Evolutionary conservation across 1,140 invertebrate genomes (phyloP).

Genomic region (Heliconius congener): DNA sequence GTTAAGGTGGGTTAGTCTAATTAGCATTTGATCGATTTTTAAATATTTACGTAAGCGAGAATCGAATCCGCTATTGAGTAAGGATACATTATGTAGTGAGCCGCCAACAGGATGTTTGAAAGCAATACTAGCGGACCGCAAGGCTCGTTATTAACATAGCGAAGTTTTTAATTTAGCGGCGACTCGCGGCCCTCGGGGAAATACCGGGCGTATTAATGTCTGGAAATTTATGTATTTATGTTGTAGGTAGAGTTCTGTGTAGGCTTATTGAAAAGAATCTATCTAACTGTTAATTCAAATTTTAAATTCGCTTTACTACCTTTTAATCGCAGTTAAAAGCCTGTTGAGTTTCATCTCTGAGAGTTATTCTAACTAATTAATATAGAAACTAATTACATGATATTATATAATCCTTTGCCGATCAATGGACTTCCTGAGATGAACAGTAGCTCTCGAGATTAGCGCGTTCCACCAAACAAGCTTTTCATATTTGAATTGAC

Average conservation of each 20-base stretch:
- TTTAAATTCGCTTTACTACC: too few species aligned
- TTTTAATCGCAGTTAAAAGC: too few species aligned
- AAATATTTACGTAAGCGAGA: background rate
- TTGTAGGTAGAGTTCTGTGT: background rate
- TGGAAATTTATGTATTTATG: conserved; percentile 33
- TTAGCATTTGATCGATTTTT: background rate
- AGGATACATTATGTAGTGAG: background rate
- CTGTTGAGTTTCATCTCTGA: too few species aligned
- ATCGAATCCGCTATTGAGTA: background rate
- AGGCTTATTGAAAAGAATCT: background rate
- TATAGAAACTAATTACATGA: too few species aligned
- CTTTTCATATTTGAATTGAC: too few species aligned
- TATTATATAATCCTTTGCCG: too few species aligned
- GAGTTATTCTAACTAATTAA: too few species aligned
- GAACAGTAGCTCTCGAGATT: too few species aligned
- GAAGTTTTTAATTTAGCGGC: conserved; percentile 50
- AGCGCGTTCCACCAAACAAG: too few species aligned
- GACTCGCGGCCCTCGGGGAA: conserved; percentile 37
- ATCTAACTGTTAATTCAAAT: too few species aligned
- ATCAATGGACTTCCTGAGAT: too few species aligned
- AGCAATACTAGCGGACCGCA: conserved; percentile 25
- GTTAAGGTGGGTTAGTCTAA: too few species aligned
- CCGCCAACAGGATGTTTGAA: conserved; percentile 9
- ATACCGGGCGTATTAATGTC: conserved; percentile 37
- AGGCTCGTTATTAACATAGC: conserved; percentile 26